Evolutionary conservation across 2,797 vertebrate species (phyloP).

Genomic region (Discoglossus pictus): DNA sequence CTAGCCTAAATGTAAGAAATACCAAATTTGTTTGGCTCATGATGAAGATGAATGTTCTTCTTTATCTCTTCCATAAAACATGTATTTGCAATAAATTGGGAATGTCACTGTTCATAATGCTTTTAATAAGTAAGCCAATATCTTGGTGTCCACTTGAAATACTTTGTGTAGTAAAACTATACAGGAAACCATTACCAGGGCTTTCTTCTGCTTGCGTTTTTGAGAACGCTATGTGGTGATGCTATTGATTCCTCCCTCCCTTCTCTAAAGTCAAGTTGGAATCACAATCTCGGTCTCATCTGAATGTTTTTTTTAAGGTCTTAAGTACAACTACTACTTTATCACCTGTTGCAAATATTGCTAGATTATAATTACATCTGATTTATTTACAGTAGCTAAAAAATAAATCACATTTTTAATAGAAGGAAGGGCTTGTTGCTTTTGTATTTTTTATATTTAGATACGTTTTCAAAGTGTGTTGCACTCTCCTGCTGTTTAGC

Average conservation of each 20-base stretch:
- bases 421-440: too few relatives aligned
- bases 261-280: neutral
- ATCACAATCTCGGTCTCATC: too few relatives aligned
- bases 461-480: too few relatives aligned
- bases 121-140: constrained; percentile 52
- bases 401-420: too few relatives aligned
- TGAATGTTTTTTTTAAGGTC: too few relatives aligned
- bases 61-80: constrained; percentile 46
- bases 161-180: constrained; percentile 25
- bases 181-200: constrained; percentile 31
- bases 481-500: too few relatives aligned
- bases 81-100: constrained; percentile 46
- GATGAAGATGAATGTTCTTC: constrained; percentile 51
- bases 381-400: too few relatives aligned
- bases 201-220: neutral
- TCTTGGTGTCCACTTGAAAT: constrained; percentile 51
- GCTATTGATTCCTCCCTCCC: constrained; percentile 23
- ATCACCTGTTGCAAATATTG: too few relatives aligned
- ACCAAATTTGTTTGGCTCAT: constrained; percentile 39
- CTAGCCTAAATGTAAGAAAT: constrained; percentile 27
- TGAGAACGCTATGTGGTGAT: constrained; percentile 4
- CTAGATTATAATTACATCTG: too few relatives aligned
- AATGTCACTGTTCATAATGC: constrained; percentile 50
- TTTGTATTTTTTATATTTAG: too few relatives aligned
- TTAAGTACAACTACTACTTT: too few relatives aligned